Base-by-base conservation (phyloP, 2,797 vertebrate species). In the Dendrocincla fuliginosa region DNA sequence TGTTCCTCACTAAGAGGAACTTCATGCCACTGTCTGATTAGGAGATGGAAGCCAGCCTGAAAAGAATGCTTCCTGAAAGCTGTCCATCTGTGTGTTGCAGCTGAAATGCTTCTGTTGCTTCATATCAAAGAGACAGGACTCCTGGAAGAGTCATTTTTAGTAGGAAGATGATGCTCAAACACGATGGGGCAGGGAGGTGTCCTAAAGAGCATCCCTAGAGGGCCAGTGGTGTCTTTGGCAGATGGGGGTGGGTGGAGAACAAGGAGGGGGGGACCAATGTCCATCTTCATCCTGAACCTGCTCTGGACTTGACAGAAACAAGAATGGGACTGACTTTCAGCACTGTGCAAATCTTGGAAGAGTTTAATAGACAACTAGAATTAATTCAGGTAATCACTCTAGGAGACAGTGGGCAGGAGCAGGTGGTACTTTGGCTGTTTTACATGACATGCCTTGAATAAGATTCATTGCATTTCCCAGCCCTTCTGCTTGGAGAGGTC, bases 371-470 rank as follows among this genome's bases (percentile, higher is more conserved):
- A 52, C 19, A 37, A 52, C 27, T 53, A 22, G n/a, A 47, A 18
- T 3, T 2, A 69, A 18, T 16, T 37, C 44, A 63, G 32, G 4
- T 19, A 14, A 35, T 44, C 53, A 59, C 35, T 8, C 1, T 0
- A 52, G 63, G 39, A 56, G 53, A 16, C 22, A 10, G 42, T 3
- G 18, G 37, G n/a, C 84, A 84, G 49, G 41, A 75, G 33, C 61
- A 32, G 50, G 13, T 32, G 55, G 25, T 23, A 47, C 33, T 23
- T 3, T 33, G 0, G 16, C 28, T 47, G 15, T 16, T 87, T 25
- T 13, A 16, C 13, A 25, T 0, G 0, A 22, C 25, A 16, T 6
- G 15, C 44, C 50, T 30, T 13, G 10, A 22, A 32, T 49, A 39
- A 63, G 61, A 65, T 10, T 0, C 27, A 37, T 6, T 24, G 8